Percentiles rank a stretch among this genome's conserved stretches.
Conservation (phyloP, 2,113 vertebrate genomes). For the Corythoichthys intestinalis region DNA sequence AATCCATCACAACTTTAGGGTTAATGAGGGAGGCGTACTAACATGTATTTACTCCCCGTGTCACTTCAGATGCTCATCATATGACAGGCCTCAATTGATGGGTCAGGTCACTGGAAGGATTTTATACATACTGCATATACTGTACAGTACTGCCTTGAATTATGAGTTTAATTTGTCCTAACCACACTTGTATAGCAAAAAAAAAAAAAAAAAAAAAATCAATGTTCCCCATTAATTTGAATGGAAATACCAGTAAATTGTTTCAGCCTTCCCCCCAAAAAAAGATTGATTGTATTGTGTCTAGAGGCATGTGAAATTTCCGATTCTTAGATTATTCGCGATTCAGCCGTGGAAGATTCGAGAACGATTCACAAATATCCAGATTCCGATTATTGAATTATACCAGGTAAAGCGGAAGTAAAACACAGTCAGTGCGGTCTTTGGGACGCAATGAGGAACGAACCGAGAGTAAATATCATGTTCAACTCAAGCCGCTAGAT, state of each 20-base stretch:
- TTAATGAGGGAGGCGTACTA: background rate
- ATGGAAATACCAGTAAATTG: background rate
- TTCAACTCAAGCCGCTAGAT: no score
- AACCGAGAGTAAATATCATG: no score
- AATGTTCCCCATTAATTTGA: background rate
- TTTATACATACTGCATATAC: background rate
- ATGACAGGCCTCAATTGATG: background rate
- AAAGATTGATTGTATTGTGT: no score
- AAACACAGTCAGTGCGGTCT: no score
- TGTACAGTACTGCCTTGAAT: background rate
- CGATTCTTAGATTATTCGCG: no score
- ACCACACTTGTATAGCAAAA: background rate
- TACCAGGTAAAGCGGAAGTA: no score
- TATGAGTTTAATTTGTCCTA: background rate
- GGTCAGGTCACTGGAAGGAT: background rate
- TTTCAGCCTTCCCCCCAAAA: background rate
- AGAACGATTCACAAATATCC: no score
- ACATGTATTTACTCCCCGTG: background rate
- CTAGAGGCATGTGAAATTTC: no score
- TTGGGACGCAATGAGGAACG: no score
- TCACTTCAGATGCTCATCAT: background rate
- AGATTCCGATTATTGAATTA: no score
- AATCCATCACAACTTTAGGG: constrained; percentile 3
- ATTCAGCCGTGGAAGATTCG: no score
- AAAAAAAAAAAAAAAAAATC: background rate